A percentile compares a stretch with the other conserved stretches of the same genome.
phyloP scores from a whole-genome alignment of 53 echinoderm and acorn worm species.

The Stichopus horrens region DNA sequence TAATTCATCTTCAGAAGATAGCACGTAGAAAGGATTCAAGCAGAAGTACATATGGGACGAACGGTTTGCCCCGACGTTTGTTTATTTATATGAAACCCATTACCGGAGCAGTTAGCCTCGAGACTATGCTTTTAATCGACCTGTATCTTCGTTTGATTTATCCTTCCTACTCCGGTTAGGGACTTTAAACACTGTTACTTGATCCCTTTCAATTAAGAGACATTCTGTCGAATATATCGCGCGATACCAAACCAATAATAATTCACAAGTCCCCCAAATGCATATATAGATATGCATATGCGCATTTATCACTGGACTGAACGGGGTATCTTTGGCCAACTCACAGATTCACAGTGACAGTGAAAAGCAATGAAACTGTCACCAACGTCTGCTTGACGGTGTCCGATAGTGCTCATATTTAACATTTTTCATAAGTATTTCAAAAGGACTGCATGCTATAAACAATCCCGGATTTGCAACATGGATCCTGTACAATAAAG shows the following conservation, averaged over 20 bases:
- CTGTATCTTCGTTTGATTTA: neutral
- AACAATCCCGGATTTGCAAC: no score
- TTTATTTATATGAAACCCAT: slow-evolving; percentile 11
- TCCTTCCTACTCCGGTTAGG: neutral
- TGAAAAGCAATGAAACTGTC: neutral
- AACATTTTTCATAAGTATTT: neutral
- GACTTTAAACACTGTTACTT: neutral
- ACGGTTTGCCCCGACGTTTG: neutral
- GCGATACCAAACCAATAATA: neutral
- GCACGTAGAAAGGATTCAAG: no score
- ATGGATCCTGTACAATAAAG: no score
- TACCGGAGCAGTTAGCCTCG: neutral
- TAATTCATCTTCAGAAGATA: no score
- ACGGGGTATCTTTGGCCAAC: neutral
- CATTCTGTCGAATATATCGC: neutral
- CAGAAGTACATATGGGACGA: no score
- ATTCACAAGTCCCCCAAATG: neutral
- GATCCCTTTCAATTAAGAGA: slow-evolving; percentile 2
- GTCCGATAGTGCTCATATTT: neutral
- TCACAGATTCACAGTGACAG: neutral
- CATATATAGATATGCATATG: neutral
- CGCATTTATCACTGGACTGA: neutral
- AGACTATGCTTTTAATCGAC: slow-evolving; percentile 5
- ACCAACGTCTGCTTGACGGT: neutral
- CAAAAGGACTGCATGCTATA: no score